Percentiles rank a stretch among this genome's conserved stretches.
These are phyloP conservation scores for Cydia strobilella DNA, from an alignment of 1,140 invertebrate genomes.

Conservation along the genomic window DNA sequence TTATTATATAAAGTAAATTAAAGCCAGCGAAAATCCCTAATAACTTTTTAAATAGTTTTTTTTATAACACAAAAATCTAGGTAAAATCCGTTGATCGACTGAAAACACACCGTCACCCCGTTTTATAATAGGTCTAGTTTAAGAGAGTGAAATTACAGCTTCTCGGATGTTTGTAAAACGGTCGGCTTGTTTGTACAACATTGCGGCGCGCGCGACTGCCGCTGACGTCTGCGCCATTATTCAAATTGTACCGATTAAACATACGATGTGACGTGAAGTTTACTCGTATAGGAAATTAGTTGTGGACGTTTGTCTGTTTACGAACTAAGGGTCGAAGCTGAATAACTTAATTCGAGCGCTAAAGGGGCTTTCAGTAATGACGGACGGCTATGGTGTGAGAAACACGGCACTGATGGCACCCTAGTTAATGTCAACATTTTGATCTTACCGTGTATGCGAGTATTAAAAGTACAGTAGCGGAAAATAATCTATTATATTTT, in stretches of 20 bases:
- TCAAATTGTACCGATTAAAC: slow-evolving; percentile 5
- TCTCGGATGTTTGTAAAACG: slow-evolving; percentile 11
- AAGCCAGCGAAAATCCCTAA: not conserved
- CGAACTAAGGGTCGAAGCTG: not conserved
- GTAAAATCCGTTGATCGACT: not conserved
- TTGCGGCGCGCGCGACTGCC: not conserved
- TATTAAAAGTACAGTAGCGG: too few species aligned
- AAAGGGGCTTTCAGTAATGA: not conserved
- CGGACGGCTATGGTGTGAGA: too few species aligned
- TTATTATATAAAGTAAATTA: not conserved
- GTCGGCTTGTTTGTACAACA: slow-evolving; percentile 9
- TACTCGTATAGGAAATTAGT: not conserved
- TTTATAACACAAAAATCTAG: not conserved
- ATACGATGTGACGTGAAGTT: slow-evolving; percentile 6
- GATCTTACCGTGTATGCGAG: too few species aligned
- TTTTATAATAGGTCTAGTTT: not conserved
- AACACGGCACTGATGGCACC: too few species aligned
- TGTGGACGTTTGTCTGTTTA: not conserved
- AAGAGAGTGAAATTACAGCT: not conserved
- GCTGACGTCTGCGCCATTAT: not conserved
- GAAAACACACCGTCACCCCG: not conserved
- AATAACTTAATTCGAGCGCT: not conserved
- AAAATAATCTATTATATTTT: too few species aligned
- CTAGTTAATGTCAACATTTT: too few species aligned
- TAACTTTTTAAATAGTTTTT: not conserved